Evolutionary conservation across 1,140 invertebrate species (phyloP), one percentile per base, ranked within the genome.

Genomic region (Liolophura sinensis): DNA sequence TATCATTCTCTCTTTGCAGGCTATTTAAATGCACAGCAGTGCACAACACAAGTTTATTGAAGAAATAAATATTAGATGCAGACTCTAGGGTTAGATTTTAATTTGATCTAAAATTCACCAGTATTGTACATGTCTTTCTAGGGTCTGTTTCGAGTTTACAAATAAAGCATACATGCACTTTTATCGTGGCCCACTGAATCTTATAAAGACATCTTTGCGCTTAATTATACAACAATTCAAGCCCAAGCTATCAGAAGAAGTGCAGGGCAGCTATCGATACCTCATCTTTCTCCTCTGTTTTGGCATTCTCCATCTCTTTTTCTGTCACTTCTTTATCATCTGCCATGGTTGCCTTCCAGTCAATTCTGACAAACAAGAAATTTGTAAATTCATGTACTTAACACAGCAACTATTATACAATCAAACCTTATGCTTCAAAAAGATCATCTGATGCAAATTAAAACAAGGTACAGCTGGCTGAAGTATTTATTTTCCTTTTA

Each of bases 221-320:
- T 54, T 20, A 54, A 56, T 25, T 20, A 18, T 25, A 20, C 14
- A 12, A 7, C 1, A 18, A 56, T 25, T 27, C 27, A 25, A 56
- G 22, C n/a, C n/a, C 27, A 25, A 25, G 1, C 27, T 56, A 14
- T 56, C 14, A 24, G 22, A 12, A 24, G 18, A 52, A 24, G 3
- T 52, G 51, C 18, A 52, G 51, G 18, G 7, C 3, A 20, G 18
- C 11, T 56, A 25, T 12, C 1, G 54, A 9, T 67, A 73, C 72
- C 63, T 64, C 71, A 46, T 73, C 72, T 48, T 71, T 73, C 52
- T 73, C 72, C 59, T 71, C 69, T 18, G 65, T 49, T 20, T 67
- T 64, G 11, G 67, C 62, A 48, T 24, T 63, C 12, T 69, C 69
- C 59, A 69, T 73, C 47, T 73, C 72, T 49, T 73, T 73, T 0